Conservation (phyloP, 2,888 invertebrate species). For the Phortica magna region DNA sequence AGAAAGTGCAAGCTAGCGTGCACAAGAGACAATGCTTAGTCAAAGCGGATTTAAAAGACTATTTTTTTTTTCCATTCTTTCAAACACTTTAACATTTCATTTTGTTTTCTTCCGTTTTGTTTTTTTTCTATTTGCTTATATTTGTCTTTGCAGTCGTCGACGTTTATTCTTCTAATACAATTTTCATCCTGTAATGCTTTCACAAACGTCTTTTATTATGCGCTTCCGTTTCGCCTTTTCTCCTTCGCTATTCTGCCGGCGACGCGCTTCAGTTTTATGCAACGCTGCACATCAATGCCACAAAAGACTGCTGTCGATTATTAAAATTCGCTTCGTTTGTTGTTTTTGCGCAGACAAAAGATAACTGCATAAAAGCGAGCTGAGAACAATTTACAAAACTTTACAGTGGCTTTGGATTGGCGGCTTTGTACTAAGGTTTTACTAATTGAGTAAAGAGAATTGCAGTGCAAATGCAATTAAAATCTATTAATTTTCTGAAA, state of each 20-base stretch:
- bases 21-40: neutral
- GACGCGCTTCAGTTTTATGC: conserved; percentile 5
- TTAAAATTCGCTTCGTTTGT: conserved; percentile 15
- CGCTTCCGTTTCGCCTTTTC: conserved; percentile 5
- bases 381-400: conserved; percentile 10
- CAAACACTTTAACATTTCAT: neutral
- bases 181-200: conserved; percentile 64
- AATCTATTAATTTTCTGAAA: neutral
- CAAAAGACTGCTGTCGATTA: conserved; percentile 25
- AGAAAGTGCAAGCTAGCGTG: neutral
- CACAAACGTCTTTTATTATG: conserved; percentile 49
- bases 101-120: conserved; percentile 3
- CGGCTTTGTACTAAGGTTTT: neutral
- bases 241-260: neutral
- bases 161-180: conserved; percentile 60
- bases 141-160: neutral
- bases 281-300: conserved; percentile 7
- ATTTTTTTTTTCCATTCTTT: neutral
- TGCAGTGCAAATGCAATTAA: neutral
- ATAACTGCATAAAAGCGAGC: neutral
- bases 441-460: neutral
- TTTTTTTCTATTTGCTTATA: neutral
- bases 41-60: neutral
- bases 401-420: conserved; percentile 4
- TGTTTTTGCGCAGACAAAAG: conserved; percentile 4